Percentiles rank a stretch among this genome's conserved stretches.
Evolutionary conservation across 1,140 invertebrate genomes (phyloP).

Genomic region (Diabrotica undecimpunctata): DNA sequence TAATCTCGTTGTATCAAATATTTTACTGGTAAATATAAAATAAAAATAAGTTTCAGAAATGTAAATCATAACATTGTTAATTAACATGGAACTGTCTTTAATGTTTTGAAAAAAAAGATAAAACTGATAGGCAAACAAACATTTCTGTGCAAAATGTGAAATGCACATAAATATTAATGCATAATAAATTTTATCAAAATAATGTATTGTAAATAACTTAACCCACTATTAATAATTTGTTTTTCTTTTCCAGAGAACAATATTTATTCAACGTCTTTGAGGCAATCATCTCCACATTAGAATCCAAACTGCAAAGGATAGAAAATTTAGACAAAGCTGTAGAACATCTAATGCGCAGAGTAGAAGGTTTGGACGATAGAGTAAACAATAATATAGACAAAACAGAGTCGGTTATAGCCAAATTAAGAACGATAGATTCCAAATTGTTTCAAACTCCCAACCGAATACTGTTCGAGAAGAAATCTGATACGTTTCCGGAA

Average conservation of each 20-base stretch:
- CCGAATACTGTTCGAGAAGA: constrained; percentile 24
- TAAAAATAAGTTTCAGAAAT: too few species aligned
- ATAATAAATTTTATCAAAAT: too few species aligned
- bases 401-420: constrained; percentile 74
- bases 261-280: constrained; percentile 86
- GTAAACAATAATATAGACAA: constrained; percentile 80
- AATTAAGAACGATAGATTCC: constrained; percentile 66
- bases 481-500: constrained; percentile 13
- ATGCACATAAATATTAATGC: too few species aligned
- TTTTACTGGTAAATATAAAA: too few species aligned
- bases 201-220: too few species aligned
- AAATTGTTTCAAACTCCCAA: constrained; percentile 58
- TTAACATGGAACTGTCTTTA: too few species aligned
- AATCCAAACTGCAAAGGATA: constrained; percentile 80
- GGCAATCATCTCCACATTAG: constrained; percentile 80
- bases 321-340: constrained; percentile 83
- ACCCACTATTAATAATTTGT: too few species aligned
- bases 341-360: constrained; percentile 76
- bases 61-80: too few species aligned
- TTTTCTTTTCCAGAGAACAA: constrained; percentile 71
- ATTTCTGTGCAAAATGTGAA: too few species aligned
- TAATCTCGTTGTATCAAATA: too few species aligned
- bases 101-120: too few species aligned
- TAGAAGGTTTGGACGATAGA: constrained; percentile 73
- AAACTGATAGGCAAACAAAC: too few species aligned